Conservation (phyloP, 30 jellyfish, hydroid and myxozoan genomes). For the Hydra vulgaris region DNA sequence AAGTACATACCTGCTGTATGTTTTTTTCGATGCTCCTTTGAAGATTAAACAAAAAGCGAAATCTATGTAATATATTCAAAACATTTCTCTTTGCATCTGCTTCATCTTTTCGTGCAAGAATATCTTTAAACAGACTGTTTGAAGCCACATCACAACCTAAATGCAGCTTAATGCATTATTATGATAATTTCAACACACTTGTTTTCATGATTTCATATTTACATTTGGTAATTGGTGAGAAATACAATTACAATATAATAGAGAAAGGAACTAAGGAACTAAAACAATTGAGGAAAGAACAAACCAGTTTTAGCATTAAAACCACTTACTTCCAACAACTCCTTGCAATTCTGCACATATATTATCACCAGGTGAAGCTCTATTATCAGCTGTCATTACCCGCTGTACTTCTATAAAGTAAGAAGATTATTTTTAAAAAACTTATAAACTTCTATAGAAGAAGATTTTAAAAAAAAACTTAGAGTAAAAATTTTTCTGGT, state of each 20-base stretch:
- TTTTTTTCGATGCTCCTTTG: slow-evolving; percentile 83
- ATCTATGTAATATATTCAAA: slow-evolving; percentile 69
- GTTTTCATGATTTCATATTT: not conserved
- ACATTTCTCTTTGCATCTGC: slow-evolving; percentile 92
- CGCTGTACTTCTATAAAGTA: slow-evolving; percentile 28
- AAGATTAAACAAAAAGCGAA: slow-evolving; percentile 64
- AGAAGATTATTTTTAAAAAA: not conserved
- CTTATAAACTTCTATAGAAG: not conserved
- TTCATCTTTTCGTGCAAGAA: slow-evolving; percentile 77
- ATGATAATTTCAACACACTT: not conserved
- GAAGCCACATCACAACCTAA: slow-evolving; percentile 80
- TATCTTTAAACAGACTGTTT: slow-evolving; percentile 69
- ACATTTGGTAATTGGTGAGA: too few species aligned
- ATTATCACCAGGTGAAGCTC: slow-evolving; percentile 55
- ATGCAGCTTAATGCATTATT: not conserved
- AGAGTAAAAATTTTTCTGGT: not conserved
- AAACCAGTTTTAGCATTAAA: too few species aligned
- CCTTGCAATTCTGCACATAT: slow-evolving; percentile 69
- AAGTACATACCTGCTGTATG: slow-evolving; percentile 62
- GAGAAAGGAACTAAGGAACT: too few species aligned
- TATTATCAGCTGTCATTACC: slow-evolving; percentile 32
- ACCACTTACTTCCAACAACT: slow-evolving; percentile 55
- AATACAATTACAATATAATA: too few species aligned
- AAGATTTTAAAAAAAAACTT: not conserved
- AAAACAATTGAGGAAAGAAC: too few species aligned